These are phyloP conservation scores for Carettochelys insculpta DNA, from an alignment of 2,113 vertebrate species.

Conservation along the genomic window DNA sequence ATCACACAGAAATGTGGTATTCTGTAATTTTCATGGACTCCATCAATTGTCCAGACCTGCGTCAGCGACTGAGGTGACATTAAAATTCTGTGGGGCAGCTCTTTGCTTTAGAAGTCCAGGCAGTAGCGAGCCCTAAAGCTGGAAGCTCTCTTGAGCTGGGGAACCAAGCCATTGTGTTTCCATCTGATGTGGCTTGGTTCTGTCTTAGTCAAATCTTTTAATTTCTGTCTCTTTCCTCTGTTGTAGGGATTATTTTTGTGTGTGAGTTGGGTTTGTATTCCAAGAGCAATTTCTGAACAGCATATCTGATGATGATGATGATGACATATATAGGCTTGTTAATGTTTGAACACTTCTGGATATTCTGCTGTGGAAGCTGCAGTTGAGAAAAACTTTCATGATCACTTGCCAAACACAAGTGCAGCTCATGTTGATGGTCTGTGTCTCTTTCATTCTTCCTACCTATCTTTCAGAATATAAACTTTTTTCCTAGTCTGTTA, in stretches of 20 bases:
- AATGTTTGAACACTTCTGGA: not conserved
- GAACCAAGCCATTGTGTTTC: not conserved
- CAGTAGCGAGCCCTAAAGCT: not conserved
- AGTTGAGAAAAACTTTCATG: slow-evolving; percentile 4
- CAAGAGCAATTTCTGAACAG: slow-evolving; percentile 22
- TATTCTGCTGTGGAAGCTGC: slow-evolving; percentile 50
- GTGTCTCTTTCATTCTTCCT: slow-evolving; percentile 44
- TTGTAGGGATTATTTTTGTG: not conserved
- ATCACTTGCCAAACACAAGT: not conserved
- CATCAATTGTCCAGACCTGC: slow-evolving; percentile 55
- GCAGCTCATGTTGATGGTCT: slow-evolving; percentile 12
- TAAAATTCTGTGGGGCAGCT: slow-evolving; percentile 21
- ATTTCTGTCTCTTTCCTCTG: not conserved
- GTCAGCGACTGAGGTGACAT: slow-evolving; percentile 16
- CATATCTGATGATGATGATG: not conserved
- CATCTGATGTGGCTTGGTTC: not conserved
- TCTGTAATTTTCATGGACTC: not conserved
- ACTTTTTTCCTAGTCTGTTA: slow-evolving; percentile 42
- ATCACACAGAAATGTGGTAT: slow-evolving; percentile 2
- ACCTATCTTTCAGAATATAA: slow-evolving; percentile 42
- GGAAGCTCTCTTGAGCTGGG: not conserved
- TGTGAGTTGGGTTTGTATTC: not conserved
- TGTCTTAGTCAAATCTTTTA: not conserved
- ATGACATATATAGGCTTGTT: slow-evolving; percentile 6
- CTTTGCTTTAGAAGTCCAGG: slow-evolving; percentile 50